Conservation (phyloP, 2,888 invertebrate genomes). For the Teleiodes luculella region DNA sequence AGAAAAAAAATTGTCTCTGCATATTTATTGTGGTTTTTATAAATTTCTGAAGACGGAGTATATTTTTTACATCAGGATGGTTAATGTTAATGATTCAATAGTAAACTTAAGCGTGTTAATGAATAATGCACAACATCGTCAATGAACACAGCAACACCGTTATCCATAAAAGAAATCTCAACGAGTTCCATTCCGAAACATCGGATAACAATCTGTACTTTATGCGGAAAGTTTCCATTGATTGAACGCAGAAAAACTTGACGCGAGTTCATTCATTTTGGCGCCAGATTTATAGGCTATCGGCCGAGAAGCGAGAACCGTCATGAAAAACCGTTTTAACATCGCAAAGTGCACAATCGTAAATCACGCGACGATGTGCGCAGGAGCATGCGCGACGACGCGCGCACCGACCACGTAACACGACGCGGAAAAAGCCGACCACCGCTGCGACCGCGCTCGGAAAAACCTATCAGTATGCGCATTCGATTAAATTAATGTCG, state of each 20-base stretch:
- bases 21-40: no score
- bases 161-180: conserved; percentile 20
- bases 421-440: conserved; percentile 69
- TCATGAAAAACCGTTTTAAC: conserved; percentile 62
- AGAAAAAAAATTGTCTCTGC: not conserved
- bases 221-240: conserved; percentile 20
- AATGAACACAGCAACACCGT: conserved; percentile 23
- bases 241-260: conserved; percentile 44
- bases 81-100: not conserved
- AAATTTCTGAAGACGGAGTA: no score
- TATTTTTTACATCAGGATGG: no score
- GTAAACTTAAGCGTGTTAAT: conserved; percentile 1
- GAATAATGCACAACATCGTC: conserved; percentile 10
- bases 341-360: conserved; percentile 60
- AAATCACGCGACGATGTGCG: conserved; percentile 56
- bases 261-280: conserved; percentile 67
- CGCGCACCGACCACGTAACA: conserved; percentile 58
- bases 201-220: conserved; percentile 33
- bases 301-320: conserved; percentile 57
- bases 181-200: conserved; percentile 30
- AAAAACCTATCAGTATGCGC: conserved; percentile 73
- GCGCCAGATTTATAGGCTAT: conserved; percentile 71
- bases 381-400: conserved; percentile 35
- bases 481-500: conserved; percentile 62
- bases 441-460: conserved; percentile 54